Evolutionary conservation across 2,797 vertebrate genomes (phyloP).

Genomic region (Danio kyathit): DNA sequence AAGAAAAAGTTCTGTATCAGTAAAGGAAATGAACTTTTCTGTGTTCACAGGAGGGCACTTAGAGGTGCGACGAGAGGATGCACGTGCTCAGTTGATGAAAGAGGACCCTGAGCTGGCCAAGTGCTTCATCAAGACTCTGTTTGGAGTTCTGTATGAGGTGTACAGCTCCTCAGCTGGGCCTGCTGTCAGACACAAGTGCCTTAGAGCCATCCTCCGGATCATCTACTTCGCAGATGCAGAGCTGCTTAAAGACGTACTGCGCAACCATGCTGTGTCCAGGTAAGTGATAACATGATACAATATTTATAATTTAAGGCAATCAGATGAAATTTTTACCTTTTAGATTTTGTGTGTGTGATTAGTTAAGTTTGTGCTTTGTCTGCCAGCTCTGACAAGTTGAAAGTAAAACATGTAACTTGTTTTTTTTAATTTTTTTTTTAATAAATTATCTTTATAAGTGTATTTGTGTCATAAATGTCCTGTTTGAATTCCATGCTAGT

Average conservation of each 20-base stretch:
- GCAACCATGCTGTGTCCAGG: constrained; percentile 99
- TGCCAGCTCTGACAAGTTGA: no score
- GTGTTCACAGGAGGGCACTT: constrained; percentile 87
- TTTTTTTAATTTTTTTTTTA: no score
- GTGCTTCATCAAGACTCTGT: constrained; percentile 99
- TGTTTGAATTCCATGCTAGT: no score
- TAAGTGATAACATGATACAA: no score
- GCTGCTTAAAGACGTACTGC: constrained; percentile 97
- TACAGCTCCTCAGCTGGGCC: constrained; percentile 99
- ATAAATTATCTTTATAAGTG: no score
- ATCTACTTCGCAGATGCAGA: constrained; percentile 99
- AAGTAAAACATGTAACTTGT: no score
- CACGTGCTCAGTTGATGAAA: constrained; percentile 97
- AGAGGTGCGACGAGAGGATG: constrained; percentile 96
- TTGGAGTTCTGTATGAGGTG: constrained; percentile 99
- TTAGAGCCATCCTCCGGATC: constrained; percentile 99
- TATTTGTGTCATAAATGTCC: no score
- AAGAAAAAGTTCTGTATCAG: neutral
- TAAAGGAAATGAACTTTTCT: neutral
- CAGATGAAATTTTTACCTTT: no score
- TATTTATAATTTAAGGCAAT: no score
- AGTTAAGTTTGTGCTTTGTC: no score
- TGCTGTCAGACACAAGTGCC: constrained; percentile 99
- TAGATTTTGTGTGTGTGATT: no score
- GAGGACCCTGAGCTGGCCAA: constrained; percentile 98